Percentiles rank a stretch among this genome's conserved stretches.
Evolutionary conservation across 30 jellyfish, hydroid and myxozoan species (phyloP).

Genomic region (Calvadosia cruxmelitensis): DNA sequence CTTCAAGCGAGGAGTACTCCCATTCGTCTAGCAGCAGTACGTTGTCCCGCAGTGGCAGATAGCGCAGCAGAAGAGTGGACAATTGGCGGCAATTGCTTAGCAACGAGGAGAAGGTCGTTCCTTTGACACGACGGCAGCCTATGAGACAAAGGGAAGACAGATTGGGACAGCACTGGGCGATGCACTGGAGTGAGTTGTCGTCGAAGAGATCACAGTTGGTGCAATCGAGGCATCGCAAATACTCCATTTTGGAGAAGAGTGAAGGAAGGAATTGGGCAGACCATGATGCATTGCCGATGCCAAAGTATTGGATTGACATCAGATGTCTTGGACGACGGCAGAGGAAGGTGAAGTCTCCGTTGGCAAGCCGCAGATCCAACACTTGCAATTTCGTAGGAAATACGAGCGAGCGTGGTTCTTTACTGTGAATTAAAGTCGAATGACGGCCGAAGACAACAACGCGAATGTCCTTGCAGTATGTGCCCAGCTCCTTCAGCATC

Average conservation of each 20-base stretch:
- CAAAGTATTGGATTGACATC: constrained; percentile 30
- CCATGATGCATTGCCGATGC: constrained; percentile 58
- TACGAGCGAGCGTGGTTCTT: constrained; percentile 12
- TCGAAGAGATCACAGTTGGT: constrained; percentile 64
- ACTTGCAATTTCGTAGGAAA: constrained; percentile 47
- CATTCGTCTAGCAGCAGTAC: constrained; percentile 50
- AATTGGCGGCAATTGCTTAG: constrained; percentile 40
- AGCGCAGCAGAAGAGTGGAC: constrained; percentile 63
- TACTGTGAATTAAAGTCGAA: constrained; percentile 21
- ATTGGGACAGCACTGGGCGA: constrained; percentile 38
- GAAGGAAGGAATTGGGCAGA: constrained; percentile 32
- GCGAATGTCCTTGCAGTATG: constrained; percentile 39
- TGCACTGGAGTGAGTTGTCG: constrained; percentile 44
- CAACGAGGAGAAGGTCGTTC: constrained; percentile 54
- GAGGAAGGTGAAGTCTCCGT: constrained; percentile 77
- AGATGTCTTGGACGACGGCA: constrained; percentile 33
- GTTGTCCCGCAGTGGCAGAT: constrained; percentile 53
- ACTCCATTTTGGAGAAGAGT: constrained; percentile 43
- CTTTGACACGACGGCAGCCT: constrained; percentile 79
- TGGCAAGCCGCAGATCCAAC: constrained; percentile 65
- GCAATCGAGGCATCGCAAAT: constrained; percentile 42
- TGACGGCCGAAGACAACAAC: constrained; percentile 65
- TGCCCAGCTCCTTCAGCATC: constrained; percentile 27
- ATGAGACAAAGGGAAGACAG: constrained; percentile 67
- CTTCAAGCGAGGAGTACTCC: constrained; percentile 60